These are phyloP conservation scores for Semnornis frantzii DNA, from an alignment of 2,113 vertebrate species.

Conservation along the genomic window DNA sequence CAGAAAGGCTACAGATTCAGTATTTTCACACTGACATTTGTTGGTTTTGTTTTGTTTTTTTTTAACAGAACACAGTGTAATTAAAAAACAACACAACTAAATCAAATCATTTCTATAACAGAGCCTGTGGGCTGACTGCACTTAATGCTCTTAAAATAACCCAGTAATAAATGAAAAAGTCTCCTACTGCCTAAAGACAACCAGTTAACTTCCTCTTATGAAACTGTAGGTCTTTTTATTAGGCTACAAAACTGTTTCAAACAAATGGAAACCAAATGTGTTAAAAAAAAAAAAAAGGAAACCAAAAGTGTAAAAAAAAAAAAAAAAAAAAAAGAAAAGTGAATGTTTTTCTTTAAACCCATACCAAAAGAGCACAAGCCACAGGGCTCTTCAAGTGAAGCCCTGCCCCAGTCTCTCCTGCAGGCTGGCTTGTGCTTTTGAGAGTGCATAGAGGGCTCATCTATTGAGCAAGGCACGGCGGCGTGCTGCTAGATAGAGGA, in stretches of 20 bases:
- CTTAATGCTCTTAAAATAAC: constrained; percentile 71
- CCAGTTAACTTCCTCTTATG: constrained; percentile 73
- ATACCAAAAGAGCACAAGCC: neutral
- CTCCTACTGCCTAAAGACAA: constrained; percentile 67
- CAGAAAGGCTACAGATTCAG: neutral
- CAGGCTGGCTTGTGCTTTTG: constrained; percentile 25
- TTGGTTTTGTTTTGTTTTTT: neutral
- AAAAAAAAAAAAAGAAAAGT: neutral
- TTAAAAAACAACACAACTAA: neutral
- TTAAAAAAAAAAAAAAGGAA: constrained; percentile 23
- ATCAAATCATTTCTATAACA: constrained; percentile 34
- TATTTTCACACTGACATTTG: neutral
- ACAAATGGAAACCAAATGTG: constrained; percentile 77
- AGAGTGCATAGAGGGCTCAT: constrained; percentile 10
- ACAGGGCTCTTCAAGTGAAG: neutral
- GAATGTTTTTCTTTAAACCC: constrained; percentile 19
- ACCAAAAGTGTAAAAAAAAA: constrained; percentile 62
- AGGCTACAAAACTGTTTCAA: constrained; percentile 71
- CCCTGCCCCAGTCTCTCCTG: constrained; percentile 8
- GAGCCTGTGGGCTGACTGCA: constrained; percentile 9
- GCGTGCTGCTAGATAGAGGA: neutral
- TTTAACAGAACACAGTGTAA: neutral
- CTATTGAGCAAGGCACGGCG: constrained; percentile 1
- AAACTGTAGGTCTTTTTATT: constrained; percentile 73
- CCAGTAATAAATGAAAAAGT: constrained; percentile 67